Percentiles rank a stretch among this genome's conserved stretches.
Conservation (phyloP, 35 echinoderm and acorn worm species). For the Apostichopus parvimensis region DNA sequence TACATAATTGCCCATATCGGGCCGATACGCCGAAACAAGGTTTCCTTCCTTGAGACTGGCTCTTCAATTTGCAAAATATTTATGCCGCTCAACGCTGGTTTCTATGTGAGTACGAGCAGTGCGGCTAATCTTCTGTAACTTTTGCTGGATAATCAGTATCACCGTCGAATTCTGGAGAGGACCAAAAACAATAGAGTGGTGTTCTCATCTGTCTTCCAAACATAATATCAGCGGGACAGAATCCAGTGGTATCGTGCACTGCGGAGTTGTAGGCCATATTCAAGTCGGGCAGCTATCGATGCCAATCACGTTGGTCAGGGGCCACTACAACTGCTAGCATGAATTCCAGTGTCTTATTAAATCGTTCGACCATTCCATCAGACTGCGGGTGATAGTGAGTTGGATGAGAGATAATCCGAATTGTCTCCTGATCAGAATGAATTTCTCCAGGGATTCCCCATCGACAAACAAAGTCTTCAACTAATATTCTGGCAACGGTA, state of each 20-base stretch:
- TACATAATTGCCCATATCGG: too few species aligned
- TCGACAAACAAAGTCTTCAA: background rate
- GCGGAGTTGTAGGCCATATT: background rate
- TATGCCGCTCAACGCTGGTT: background rate
- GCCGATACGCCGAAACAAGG: too few species aligned
- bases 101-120: background rate
- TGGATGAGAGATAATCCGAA: background rate
- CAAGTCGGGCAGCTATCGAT: background rate
- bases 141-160: background rate
- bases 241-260: background rate
- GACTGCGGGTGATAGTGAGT: background rate
- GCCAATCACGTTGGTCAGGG: background rate
- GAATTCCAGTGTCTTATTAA: background rate
- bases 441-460: background rate
- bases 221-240: background rate
- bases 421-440: constrained; percentile 1
- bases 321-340: background rate
- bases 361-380: too few species aligned
- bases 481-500: background rate
- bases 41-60: background rate
- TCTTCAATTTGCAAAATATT: background rate
- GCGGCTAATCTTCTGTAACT: background rate
- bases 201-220: background rate
- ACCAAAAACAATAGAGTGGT: background rate
- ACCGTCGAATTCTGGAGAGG: background rate